Evolutionary conservation across 2,888 invertebrate species (phyloP), one percentile per base, ranked within the genome.

Genomic region (Zygaena filipendulae): DNA sequence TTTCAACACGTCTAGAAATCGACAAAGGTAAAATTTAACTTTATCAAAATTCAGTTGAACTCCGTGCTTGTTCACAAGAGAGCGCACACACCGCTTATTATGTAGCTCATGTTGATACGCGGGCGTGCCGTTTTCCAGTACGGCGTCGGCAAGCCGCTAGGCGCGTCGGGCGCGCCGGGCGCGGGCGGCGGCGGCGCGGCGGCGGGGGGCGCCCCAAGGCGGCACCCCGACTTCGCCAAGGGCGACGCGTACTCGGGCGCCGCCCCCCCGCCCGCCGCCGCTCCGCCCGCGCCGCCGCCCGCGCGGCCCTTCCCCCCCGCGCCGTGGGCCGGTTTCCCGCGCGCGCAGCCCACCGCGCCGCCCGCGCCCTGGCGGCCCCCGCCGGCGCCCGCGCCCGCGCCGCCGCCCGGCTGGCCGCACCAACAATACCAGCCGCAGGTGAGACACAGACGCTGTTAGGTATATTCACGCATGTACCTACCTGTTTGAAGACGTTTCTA

Each of bases 161-260:
- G 85, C 21, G 84, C 85, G 25, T 27, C 25, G 84, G 37, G 36
- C 2, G 39, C 26, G 13, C 41, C 47, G 11, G 56, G 52, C 16
- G 46, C 40, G 18, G 43, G 32, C 11, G 34, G 20, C 34, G 45
- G 43, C 82, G 86, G 32, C 85, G 47, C 35, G 33, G 47, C 29
- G 40, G 39, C 40, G 24, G 54, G 52, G 40, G 85, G 87, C 26
- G 87, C 89, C 47, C 88, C 88, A 23, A 82, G 91, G 45, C 81
- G 91, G 51, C 91, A 91, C 81, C 91, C 91, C 29, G 91, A 91
- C 74, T 91, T 91, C 79, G 86, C 60, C 23, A 90, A 90, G 77
- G 49, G 45, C 18, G 90, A 91, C 56, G 82, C 39, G 3, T 43
- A 40, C 39, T 30, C 45, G 42, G 37, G 39, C 23, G 36, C 33